These are phyloP conservation scores for Campylorhamphus procurvoides DNA, from an alignment of 2,113 vertebrate species.

Conservation along the genomic window DNA sequence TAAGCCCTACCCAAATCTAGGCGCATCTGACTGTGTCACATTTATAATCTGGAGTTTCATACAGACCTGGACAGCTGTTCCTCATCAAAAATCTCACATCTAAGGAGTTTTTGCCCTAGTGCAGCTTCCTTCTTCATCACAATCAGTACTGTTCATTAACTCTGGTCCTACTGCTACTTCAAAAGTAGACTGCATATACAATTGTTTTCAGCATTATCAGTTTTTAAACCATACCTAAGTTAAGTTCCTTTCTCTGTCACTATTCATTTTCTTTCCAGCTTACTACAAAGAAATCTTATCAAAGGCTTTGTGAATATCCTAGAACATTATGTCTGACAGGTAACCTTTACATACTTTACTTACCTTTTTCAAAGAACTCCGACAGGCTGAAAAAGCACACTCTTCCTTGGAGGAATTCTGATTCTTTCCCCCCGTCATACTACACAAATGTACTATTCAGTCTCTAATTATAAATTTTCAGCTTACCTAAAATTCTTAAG, in stretches of 20 bases:
- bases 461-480: not conserved
- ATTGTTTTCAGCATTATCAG: not conserved
- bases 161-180: not conserved
- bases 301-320: constrained; percentile 23
- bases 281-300: not conserved
- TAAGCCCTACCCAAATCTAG: not conserved
- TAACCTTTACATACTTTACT: not conserved
- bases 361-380: not conserved
- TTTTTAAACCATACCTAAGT: not conserved
- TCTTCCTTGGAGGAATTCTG: not conserved
- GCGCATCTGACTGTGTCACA: not conserved
- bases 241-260: not conserved
- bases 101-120: not conserved
- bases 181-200: not conserved
- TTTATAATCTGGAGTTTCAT: not conserved
- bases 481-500: not conserved
- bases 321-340: not conserved
- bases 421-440: not conserved
- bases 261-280: not conserved
- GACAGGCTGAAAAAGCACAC: not conserved
- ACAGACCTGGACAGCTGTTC: not conserved
- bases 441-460: not conserved
- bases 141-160: not conserved
- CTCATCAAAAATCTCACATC: not conserved
- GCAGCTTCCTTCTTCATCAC: not conserved